A percentile compares a stretch with the other conserved stretches of the same genome.
Conservation (phyloP, 2,113 vertebrate species). For the Thamnaconus septentrionalis region DNA sequence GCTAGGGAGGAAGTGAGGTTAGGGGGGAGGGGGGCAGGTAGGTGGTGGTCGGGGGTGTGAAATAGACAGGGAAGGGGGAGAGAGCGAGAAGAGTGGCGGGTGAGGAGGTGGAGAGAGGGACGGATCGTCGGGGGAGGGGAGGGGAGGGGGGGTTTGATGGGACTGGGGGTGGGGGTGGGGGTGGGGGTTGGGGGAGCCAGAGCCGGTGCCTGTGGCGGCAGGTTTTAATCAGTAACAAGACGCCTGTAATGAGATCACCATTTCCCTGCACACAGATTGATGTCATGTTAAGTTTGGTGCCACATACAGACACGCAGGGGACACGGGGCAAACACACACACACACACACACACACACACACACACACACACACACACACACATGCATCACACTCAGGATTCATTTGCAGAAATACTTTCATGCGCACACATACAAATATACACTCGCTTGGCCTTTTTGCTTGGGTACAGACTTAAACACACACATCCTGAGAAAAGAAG, state of each 20-base stretch:
- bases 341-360: conserved; percentile 16
- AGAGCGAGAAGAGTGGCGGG: conserved; percentile 11
- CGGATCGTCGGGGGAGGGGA: not conserved
- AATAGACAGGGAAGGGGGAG: conserved; percentile 17
- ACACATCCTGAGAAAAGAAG: conserved; percentile 76
- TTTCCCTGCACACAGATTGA: conserved; percentile 77
- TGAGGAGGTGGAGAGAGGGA: conserved; percentile 25
- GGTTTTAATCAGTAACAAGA: conserved; percentile 79
- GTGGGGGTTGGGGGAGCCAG: conserved; percentile 18
- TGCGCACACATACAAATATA: conserved; percentile 17
- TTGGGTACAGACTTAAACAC: conserved; percentile 40
- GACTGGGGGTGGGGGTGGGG: conserved; percentile 16
- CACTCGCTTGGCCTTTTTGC: conserved; percentile 44
- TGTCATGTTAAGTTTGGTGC: conserved; percentile 74
- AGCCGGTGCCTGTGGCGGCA: conserved; percentile 50
- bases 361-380: conserved; percentile 30
- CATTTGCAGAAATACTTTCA: conserved; percentile 22
- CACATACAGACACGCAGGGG: conserved; percentile 47
- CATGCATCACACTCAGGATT: conserved; percentile 39
- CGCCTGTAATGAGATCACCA: conserved; percentile 78
- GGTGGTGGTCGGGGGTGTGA: conserved; percentile 28
- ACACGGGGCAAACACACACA: conserved; percentile 37
- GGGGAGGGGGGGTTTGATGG: not conserved
- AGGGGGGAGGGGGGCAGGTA: conserved; percentile 9
- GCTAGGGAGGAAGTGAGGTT: conserved; percentile 53